Conservation (phyloP, 2,888 invertebrate species). For the Spisula subtruncata region DNA sequence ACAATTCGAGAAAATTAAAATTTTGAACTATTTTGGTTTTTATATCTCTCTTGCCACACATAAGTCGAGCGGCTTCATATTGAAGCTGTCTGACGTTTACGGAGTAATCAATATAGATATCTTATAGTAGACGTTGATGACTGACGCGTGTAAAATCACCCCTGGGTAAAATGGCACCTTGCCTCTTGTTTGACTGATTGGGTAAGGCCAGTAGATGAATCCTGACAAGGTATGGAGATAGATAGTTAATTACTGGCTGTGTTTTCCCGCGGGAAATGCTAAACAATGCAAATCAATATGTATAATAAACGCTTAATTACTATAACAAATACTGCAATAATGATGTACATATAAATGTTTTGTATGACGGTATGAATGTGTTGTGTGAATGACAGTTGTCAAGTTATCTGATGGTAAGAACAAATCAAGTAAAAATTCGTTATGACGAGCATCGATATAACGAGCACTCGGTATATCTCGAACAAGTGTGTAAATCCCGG, state of each 20-base stretch:
- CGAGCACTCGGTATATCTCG: no score
- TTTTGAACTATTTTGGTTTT: background rate
- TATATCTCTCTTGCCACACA: background rate
- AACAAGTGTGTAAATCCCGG: no score
- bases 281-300: constrained; percentile 19
- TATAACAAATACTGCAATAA: background rate
- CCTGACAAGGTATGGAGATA: background rate
- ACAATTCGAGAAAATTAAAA: background rate
- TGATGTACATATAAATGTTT: background rate
- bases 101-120: background rate
- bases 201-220: background rate
- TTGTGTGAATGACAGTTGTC: background rate
- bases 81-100: background rate
- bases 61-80: background rate
- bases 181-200: background rate
- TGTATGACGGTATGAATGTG: background rate
- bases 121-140: background rate
- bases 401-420: background rate
- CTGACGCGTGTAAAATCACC: background rate
- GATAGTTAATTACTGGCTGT: background rate
- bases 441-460: no score
- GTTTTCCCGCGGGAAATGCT: background rate
- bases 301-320: constrained; percentile 20
- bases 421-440: no score
- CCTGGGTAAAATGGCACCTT: background rate